Evolutionary conservation across 2,888 invertebrate species (phyloP).

Genomic region (Asteroscopus sphinx): DNA sequence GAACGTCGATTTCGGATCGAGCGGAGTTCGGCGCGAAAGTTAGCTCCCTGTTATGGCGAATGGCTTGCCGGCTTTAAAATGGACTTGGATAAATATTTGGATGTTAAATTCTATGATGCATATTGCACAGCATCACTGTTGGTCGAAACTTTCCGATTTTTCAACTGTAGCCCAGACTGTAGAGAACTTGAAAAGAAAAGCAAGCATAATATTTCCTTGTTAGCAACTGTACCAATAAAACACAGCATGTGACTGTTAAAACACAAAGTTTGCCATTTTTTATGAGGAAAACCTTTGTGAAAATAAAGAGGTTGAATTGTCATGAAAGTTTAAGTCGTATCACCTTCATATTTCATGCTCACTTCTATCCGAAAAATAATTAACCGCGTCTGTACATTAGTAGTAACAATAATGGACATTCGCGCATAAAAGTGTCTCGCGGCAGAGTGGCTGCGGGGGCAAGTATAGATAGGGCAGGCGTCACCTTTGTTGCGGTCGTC

Average conservation of each 20-base stretch:
- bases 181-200: not conserved
- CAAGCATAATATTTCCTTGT: not conserved
- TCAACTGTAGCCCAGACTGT: not conserved
- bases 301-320: too few relatives aligned
- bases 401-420: conserved; percentile 68
- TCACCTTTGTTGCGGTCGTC: conserved; percentile 72
- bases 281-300: too few relatives aligned
- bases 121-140: conserved; percentile 22
- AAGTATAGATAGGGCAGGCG: conserved; percentile 77
- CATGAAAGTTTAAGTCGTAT: not conserved
- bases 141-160: conserved; percentile 9
- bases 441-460: conserved; percentile 64
- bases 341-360: not conserved
- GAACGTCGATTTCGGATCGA: conserved; percentile 65
- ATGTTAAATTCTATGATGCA: conserved; percentile 18
- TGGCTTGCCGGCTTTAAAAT: conserved; percentile 33
- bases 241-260: too few relatives aligned
- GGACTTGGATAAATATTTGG: conserved; percentile 42
- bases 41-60: conserved; percentile 48
- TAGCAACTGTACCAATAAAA: not conserved
- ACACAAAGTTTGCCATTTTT: too few relatives aligned
- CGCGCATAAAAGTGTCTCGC: conserved; percentile 70
- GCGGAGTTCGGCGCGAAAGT: conserved; percentile 70
- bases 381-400: conserved; percentile 28
- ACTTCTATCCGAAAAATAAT: conserved; percentile 20